Percentiles rank a stretch among this genome's conserved stretches.
Evolutionary conservation across 2,113 vertebrate species (phyloP).

Genomic region (Urocynchramus pylzowi): DNA sequence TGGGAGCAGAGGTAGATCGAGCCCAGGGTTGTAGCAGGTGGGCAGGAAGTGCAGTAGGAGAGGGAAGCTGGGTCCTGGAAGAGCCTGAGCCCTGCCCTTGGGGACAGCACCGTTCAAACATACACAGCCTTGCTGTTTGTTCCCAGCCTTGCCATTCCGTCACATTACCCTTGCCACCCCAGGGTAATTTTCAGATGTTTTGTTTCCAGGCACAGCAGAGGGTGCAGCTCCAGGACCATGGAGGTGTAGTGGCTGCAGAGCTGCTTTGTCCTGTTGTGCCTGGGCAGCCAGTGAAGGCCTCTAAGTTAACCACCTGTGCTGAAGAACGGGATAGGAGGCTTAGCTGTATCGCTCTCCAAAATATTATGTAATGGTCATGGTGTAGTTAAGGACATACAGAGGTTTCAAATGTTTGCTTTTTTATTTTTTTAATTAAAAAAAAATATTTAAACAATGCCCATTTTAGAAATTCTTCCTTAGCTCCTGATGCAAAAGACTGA

Average conservation of each 20-base stretch:
- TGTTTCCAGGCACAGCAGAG: background rate
- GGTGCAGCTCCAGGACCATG: background rate
- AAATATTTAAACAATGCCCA: background rate
- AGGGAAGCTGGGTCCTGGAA: background rate
- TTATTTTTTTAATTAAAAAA: background rate
- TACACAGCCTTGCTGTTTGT: background rate
- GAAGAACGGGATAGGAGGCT: background rate
- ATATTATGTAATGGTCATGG: background rate
- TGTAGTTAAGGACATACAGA: background rate
- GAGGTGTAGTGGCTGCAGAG: background rate
- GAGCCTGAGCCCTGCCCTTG: rapidly evolving
- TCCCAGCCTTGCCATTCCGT: background rate
- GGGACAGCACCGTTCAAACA: background rate
- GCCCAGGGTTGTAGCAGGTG: background rate
- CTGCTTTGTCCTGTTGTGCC: background rate
- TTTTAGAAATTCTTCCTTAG: background rate
- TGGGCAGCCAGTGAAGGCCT: background rate
- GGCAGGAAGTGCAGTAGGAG: background rate
- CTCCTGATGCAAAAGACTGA: background rate
- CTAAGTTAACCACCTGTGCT: background rate
- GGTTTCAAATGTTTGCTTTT: background rate
- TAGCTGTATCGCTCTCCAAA: background rate
- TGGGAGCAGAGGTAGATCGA: background rate
- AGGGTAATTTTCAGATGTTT: background rate
- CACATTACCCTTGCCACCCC: background rate